Evolutionary conservation across 2,888 invertebrate species (phyloP).

Genomic region (Andrena chrysosceles): DNA sequence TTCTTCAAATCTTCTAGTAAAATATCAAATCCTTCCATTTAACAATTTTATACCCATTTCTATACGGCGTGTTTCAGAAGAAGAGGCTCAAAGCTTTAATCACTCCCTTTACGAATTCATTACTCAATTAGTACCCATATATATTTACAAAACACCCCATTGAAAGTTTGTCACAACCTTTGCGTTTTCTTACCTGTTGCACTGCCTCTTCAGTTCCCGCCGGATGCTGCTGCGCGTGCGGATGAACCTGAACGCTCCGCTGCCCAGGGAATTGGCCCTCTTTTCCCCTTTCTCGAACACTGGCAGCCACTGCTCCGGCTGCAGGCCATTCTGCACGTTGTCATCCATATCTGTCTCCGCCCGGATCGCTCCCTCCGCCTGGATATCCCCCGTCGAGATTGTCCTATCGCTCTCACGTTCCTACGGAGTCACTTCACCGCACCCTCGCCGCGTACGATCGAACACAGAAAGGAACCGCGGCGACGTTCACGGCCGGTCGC

Average conservation of each 20-base stretch:
- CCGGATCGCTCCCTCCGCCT: conserved; percentile 34
- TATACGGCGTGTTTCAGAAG: too few relatives aligned
- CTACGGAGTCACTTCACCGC: conserved; percentile 42
- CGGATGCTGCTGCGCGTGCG: conserved; percentile 81
- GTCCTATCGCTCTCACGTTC: conserved; percentile 42
- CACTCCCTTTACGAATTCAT: too few relatives aligned
- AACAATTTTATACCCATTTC: too few relatives aligned
- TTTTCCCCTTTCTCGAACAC: conserved; percentile 75
- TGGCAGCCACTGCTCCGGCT: conserved; percentile 80
- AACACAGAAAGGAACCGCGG: conserved; percentile 50
- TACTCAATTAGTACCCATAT: too few relatives aligned
- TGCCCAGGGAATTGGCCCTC: conserved; percentile 76
- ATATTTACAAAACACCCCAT: background rate
- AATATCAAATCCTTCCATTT: too few relatives aligned
- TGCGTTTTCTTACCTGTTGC: conserved; percentile 78
- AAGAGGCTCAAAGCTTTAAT: too few relatives aligned
- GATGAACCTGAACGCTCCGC: conserved; percentile 81
- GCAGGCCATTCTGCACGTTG: conserved; percentile 72
- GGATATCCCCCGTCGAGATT: conserved; percentile 39
- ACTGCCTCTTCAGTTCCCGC: conserved; percentile 80
- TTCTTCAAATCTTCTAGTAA: too few relatives aligned
- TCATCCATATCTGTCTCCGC: conserved; percentile 78
- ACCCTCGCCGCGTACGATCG: conserved; percentile 42
- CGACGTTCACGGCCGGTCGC: conserved; percentile 44
- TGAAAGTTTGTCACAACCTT: background rate